Evolutionary conservation across 2,797 vertebrate species (phyloP), one percentile per base, ranked within the genome.

Genomic region (Rhyacichthys aspro): DNA sequence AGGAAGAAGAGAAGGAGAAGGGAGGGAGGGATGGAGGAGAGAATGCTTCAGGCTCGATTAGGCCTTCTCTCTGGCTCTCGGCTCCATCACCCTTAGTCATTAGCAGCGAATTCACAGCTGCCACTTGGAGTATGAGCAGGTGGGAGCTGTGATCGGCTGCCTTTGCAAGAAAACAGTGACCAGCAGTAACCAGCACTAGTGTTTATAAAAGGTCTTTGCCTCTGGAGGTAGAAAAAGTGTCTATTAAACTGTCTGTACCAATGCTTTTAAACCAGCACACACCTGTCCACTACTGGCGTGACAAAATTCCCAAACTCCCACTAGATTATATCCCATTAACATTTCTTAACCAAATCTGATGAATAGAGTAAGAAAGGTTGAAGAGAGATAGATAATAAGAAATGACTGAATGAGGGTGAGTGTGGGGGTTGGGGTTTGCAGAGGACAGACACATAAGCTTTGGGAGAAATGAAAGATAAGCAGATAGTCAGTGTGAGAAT

Each of bases 41-140:
- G 43, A 33, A 47, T 36, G 76, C 82, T 85, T 86, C 84, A 86
- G 81, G 85, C 89, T 77, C 79, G 41, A 89, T 90, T 87, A 88
- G 79, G 74, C 72, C 81, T 34, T 76, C 82, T 81, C 75, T 67
- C 55, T 79, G 72, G 70, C 73, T 61, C 69, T 68, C 73, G 77
- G 79, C 80, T 75, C 59, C 72, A 72, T 76, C 82, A 65, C 58
- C 72, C 59, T 10, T 18, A 64, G 70, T 80, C 86, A 78, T 86
- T 84, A 82, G 55, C 46, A 39, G 38, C 67, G 68, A 48, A 82
- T 60, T 46, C 80, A 76, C 88, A 88, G 82, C 83, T 89, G 83
- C 70, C 72, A 59, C 78, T 74, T 52, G 65, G 70, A 83, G 63
- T 43, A 63, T 50, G 37, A 67, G 78, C 81, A 83, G 80, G 79